Evolutionary conservation across 1,140 invertebrate species (phyloP).

Genomic region (Fopius arisanus): DNA sequence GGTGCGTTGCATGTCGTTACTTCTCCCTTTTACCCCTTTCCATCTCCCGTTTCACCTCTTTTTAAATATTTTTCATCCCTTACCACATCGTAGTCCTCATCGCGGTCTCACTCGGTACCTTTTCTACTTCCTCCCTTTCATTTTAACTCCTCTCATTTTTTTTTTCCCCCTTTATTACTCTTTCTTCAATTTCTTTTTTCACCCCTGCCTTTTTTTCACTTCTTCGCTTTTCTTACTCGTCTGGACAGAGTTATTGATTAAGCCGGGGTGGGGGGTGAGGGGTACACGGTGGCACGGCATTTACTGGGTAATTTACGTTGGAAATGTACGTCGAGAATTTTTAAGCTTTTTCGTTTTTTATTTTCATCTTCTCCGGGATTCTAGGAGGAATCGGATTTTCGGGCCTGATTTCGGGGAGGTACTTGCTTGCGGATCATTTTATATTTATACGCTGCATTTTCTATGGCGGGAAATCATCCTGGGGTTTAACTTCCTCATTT

Average conservation of each 20-base stretch:
- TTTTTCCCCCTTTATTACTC: too few species aligned
- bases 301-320: slow-evolving; percentile 29
- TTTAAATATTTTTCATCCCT: slow-evolving; percentile 17
- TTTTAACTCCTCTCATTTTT: background rate
- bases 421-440: too few species aligned
- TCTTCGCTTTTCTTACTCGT: background rate
- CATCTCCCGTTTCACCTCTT: slow-evolving; percentile 1
- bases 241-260: slow-evolving; percentile 34
- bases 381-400: too few species aligned
- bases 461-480: background rate
- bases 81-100: background rate
- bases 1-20: slow-evolving; percentile 31
- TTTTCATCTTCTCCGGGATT: too few species aligned
- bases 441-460: background rate
- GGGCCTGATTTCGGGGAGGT: too few species aligned
- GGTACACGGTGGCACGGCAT: slow-evolving; percentile 23
- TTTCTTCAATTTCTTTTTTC: slow-evolving; percentile 6
- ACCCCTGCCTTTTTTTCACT: background rate
- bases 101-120: background rate
- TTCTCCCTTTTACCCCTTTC: slow-evolving; percentile 8
- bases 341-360: too few species aligned
- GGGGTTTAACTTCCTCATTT: background rate
- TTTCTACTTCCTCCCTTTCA: background rate
- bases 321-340: background rate
- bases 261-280: background rate